Conservation (phyloP, 2,888 invertebrate species). For the Synanthedon andrenaeformis region DNA sequence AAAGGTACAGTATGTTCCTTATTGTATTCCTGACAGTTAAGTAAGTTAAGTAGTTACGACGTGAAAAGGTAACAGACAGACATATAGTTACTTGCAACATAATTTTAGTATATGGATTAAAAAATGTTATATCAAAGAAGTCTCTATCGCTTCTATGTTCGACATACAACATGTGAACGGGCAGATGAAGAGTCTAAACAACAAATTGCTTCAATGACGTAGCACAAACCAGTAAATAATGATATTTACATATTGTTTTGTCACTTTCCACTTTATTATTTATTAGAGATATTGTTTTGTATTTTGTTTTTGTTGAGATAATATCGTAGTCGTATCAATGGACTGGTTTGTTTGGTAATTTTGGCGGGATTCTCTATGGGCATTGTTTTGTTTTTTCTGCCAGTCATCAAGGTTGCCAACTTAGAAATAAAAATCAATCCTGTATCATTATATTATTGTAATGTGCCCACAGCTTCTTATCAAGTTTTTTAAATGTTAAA, state of each 20-base stretch:
- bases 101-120: no score
- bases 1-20: no score
- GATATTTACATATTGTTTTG: slow-evolving; percentile 69
- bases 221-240: slow-evolving; percentile 46
- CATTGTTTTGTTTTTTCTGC: slow-evolving; percentile 37
- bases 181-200: slow-evolving; percentile 25
- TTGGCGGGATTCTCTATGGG: slow-evolving; percentile 45
- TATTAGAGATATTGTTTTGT: slow-evolving; percentile 21
- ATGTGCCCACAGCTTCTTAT: no score
- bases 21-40: no score
- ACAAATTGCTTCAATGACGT: slow-evolving; percentile 64
- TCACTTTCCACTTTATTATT: slow-evolving; percentile 61
- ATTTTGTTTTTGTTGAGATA: slow-evolving; percentile 20
- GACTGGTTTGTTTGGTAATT: slow-evolving; percentile 47
- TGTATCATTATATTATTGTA: no score
- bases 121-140: background rate
- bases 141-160: slow-evolving; percentile 22
- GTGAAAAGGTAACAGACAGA: no score
- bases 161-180: slow-evolving; percentile 35
- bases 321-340: slow-evolving; percentile 23
- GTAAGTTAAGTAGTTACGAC: no score
- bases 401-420: slow-evolving; percentile 19
- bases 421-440: background rate
- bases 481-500: no score
- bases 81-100: no score